A percentile compares a stretch with the other conserved stretches of the same genome.
Evolutionary conservation across 1,140 invertebrate species (phyloP).

Genomic region (Magallana ariakensis): DNA sequence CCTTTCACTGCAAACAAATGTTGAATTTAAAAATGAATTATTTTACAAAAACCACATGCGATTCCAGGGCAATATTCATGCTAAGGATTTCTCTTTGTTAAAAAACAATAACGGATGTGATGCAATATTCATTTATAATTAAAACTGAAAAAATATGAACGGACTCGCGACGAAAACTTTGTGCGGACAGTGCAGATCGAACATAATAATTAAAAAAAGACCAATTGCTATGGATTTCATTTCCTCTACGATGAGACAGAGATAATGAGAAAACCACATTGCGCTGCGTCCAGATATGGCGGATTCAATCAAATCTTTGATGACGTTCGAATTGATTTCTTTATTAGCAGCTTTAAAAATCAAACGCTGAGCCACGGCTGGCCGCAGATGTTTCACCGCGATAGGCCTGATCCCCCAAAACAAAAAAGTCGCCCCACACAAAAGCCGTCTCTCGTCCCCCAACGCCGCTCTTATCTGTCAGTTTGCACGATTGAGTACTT

Average conservation of each 20-base stretch:
- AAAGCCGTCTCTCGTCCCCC: conserved; percentile 19
- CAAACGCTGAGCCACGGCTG: conserved; percentile 12
- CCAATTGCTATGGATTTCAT: background rate
- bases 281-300: background rate
- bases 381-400: background rate
- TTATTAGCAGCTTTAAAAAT: conserved; percentile 30
- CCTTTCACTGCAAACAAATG: too few relatives aligned
- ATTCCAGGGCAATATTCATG: too few relatives aligned
- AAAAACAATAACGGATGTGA: background rate
- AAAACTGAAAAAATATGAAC: background rate
- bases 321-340: conserved; percentile 36
- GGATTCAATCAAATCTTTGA: conserved; percentile 37
- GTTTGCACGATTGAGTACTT: conserved; percentile 35
- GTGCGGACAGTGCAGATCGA: background rate
- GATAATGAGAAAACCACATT: background rate
- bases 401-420: conserved; percentile 33
- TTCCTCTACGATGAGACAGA: background rate
- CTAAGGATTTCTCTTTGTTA: too few relatives aligned
- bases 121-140: background rate
- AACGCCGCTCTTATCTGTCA: conserved; percentile 23
- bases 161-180: background rate
- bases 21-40: too few relatives aligned
- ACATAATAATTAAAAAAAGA: conserved; percentile 14
- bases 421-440: conserved; percentile 22
- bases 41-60: too few relatives aligned